phyloP scores from a whole-genome alignment of 2,888 invertebrate species.

The Pristionchus fissidentatus region DNA sequence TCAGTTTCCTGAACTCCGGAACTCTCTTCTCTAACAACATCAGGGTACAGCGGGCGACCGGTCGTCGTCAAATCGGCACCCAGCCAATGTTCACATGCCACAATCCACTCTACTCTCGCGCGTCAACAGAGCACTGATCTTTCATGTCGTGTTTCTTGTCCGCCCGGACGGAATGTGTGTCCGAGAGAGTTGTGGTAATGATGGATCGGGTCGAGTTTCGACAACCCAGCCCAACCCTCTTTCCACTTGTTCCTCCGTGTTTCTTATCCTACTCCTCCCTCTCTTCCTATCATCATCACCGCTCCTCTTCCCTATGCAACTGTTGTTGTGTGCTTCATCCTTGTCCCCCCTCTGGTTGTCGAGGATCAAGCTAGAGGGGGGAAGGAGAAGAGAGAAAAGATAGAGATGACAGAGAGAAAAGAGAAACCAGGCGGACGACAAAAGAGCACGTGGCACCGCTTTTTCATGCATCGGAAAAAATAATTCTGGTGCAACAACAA shows the following conservation, averaged over 20 bases:
- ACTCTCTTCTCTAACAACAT: no score
- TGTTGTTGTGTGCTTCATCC: background rate
- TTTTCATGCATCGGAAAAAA: background rate
- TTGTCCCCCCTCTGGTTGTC: background rate
- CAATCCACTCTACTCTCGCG: background rate
- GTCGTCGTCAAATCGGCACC: background rate
- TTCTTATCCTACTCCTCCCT: background rate
- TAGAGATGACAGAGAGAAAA: background rate
- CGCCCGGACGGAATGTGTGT: no score
- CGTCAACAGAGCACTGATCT: background rate
- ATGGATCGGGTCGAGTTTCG: background rate
- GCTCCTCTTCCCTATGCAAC: constrained; percentile 16
- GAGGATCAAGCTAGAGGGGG: background rate
- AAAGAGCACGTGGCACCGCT: background rate
- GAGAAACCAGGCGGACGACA: background rate
- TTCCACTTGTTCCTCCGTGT: background rate
- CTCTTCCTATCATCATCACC: background rate
- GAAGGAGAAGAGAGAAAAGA: background rate
- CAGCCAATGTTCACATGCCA: background rate
- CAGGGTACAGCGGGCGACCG: no score
- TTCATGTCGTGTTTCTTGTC: no score
- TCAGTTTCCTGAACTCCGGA: no score
- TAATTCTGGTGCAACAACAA: background rate
- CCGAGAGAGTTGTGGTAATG: no score
- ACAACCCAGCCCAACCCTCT: background rate